These are phyloP conservation scores for Clarias pachynema DNA, from an alignment of 2,797 vertebrate species.

Conservation along the genomic window DNA sequence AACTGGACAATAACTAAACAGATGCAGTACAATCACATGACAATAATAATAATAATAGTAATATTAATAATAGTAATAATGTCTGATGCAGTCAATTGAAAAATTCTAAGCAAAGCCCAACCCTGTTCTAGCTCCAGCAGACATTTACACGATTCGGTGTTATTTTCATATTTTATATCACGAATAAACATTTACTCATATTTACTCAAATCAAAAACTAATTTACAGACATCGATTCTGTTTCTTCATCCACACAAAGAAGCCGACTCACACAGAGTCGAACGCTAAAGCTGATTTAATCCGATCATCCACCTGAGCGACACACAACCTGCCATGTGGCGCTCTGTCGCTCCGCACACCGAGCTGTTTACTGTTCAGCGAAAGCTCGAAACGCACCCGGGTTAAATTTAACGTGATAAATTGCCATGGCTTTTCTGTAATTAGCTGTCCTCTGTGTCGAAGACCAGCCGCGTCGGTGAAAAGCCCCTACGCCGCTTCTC, in stretches of 20 bases:
- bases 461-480: constrained; percentile 11
- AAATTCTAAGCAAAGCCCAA: neutral
- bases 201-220: neutral
- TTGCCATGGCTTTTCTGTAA: constrained; percentile 36
- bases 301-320: constrained; percentile 37
- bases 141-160: neutral
- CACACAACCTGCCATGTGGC: constrained; percentile 36
- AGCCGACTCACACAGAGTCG: neutral
- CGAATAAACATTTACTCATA: neutral
- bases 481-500: constrained; percentile 19
- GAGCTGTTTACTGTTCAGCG: neutral
- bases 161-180: neutral
- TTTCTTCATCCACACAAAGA: neutral
- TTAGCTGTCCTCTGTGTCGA: constrained; percentile 37
- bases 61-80: neutral
- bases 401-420: constrained; percentile 24
- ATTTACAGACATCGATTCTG: neutral
- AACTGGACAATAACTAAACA: neutral
- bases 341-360: constrained; percentile 16
- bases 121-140: neutral
- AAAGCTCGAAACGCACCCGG: constrained; percentile 29
- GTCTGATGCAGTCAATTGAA: neutral
- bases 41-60: no score
- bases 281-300: constrained; percentile 32
- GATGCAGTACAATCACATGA: no score